Conservation (phyloP, 2,113 vertebrate genomes). For the Chunga burmeisteri region DNA sequence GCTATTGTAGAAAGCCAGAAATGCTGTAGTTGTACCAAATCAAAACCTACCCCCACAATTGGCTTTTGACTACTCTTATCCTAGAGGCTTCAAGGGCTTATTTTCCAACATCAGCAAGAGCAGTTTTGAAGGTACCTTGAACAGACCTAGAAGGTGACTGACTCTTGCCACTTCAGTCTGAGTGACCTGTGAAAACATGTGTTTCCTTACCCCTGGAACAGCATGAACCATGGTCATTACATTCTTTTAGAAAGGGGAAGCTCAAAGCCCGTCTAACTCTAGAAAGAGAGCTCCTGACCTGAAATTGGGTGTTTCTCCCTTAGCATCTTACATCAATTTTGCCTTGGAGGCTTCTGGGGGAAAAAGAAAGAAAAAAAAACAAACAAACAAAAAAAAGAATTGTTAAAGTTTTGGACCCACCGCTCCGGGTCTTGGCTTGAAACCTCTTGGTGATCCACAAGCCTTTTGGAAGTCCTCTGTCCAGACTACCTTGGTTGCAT, state of each 20-base stretch:
- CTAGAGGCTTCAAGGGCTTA: neutral
- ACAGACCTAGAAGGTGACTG: neutral
- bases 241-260: neutral
- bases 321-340: neutral
- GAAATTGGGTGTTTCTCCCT: slow-evolving; percentile 44
- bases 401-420: slow-evolving; percentile 57
- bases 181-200: neutral
- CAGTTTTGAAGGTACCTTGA: neutral
- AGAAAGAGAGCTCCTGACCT: neutral
- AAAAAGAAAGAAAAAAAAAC: neutral
- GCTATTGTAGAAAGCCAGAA: neutral
- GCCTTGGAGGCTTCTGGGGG: neutral
- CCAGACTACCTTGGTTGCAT: slow-evolving; percentile 68
- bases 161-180: neutral
- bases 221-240: neutral
- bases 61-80: neutral
- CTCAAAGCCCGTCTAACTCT: neutral
- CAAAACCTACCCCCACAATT: neutral
- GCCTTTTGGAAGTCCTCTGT: slow-evolving; percentile 70
- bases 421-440: slow-evolving; percentile 67
- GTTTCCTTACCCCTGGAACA: neutral
- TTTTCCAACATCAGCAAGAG: neutral
- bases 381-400: neutral
- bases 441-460: slow-evolving; percentile 70
- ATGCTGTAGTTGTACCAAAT: neutral